These are phyloP conservation scores for Heliopora coerulea DNA, from an alignment of 92 coral and sea anemone genomes.

Conservation along the genomic window DNA sequence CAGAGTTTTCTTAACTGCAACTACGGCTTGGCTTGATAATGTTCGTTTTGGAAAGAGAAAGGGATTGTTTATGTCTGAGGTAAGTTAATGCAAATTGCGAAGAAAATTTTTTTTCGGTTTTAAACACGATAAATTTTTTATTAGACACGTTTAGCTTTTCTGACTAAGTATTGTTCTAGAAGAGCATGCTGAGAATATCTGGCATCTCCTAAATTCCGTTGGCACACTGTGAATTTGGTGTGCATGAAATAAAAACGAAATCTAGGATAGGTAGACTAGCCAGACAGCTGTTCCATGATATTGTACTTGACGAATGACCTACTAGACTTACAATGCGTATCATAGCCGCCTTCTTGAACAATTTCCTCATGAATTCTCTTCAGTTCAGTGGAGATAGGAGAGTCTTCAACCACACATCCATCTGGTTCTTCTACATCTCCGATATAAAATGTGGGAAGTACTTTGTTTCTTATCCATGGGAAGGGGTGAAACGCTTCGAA, in stretches of 20 bases:
- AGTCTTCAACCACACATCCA: conserved; percentile 42
- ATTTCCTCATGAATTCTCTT: conserved; percentile 73
- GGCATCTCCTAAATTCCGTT: conserved; percentile 11
- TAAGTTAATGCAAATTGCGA: too few species aligned
- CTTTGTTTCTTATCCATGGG: conserved; percentile 71
- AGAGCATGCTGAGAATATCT: not conserved
- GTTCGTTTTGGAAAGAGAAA: too few species aligned
- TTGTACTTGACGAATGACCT: not conserved
- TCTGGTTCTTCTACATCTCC: conserved; percentile 61
- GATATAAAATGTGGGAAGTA: conserved; percentile 77
- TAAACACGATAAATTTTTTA: not conserved
- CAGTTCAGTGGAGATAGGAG: conserved; percentile 69
- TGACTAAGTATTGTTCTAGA: not conserved
- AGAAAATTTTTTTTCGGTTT: too few species aligned
- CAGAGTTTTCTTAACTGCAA: too few species aligned
- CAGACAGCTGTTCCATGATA: too few species aligned
- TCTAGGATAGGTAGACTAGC: not conserved
- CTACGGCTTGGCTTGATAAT: too few species aligned
- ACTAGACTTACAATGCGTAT: conserved; percentile 84
- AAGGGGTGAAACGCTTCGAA: conserved; percentile 93
- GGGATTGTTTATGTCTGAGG: too few species aligned
- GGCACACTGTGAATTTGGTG: not conserved
- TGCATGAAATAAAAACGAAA: too few species aligned
- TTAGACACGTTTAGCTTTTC: not conserved
- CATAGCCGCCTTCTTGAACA: conserved; percentile 72